Conservation (phyloP, 2,888 invertebrate genomes). For the Ophraella communa region DNA sequence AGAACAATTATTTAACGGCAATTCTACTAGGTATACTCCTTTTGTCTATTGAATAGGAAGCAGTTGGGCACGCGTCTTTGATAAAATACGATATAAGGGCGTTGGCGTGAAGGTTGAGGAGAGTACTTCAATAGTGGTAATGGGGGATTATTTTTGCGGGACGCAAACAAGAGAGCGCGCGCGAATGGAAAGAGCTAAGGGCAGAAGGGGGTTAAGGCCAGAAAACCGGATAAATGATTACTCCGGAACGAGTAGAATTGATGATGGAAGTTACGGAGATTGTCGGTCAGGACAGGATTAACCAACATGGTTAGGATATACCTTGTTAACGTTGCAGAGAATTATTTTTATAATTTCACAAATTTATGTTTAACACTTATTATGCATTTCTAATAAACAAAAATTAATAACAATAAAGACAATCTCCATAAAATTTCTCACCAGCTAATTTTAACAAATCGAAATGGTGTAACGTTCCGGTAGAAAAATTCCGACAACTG, state of each 20-base stretch:
- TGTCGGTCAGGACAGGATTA: slow-evolving; percentile 15
- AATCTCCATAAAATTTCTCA: not conserved
- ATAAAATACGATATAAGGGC: slow-evolving; percentile 1
- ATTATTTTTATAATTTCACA: not conserved
- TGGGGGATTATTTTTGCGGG: slow-evolving; percentile 50
- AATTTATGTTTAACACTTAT: too few relatives aligned
- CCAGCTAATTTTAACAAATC: slow-evolving; percentile 16
- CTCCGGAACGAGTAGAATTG: slow-evolving; percentile 49
- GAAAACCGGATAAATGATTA: slow-evolving; percentile 48
- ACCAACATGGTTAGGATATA: not conserved
- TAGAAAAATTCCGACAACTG: slow-evolving; percentile 8
- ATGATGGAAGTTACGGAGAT: slow-evolving; percentile 40
- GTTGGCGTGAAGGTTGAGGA: slow-evolving; percentile 19
- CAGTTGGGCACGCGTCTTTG: not conserved
- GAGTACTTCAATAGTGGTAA: slow-evolving; percentile 47
- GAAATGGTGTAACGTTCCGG: slow-evolving; percentile 20
- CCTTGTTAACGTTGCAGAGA: not conserved
- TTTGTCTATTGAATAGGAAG: not conserved
- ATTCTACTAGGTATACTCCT: not conserved
- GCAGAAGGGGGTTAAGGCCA: slow-evolving; percentile 17
- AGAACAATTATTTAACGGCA: not conserved
- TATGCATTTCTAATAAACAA: too few relatives aligned
- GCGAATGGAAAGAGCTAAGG: slow-evolving; percentile 12
- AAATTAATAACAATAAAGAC: too few relatives aligned
- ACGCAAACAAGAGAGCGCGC: slow-evolving; percentile 41